Evolutionary conservation across 2,113 vertebrate species (phyloP).

Genomic region (Isichthys henryi): DNA sequence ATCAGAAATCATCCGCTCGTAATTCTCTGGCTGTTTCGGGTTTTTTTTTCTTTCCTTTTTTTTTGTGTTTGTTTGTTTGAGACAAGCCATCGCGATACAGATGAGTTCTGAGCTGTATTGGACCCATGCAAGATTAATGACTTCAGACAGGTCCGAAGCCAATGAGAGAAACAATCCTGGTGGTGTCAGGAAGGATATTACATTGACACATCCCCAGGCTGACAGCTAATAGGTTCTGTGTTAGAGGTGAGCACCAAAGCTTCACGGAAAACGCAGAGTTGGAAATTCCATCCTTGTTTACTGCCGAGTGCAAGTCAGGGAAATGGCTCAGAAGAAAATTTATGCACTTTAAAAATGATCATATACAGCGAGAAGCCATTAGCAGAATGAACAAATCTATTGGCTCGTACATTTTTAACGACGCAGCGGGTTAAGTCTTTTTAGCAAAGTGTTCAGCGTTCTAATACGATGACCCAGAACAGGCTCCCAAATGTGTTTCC

Average conservation of each 20-base stretch:
- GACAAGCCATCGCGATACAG: constrained; percentile 35
- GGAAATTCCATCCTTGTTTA: not conserved
- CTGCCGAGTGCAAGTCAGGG: not conserved
- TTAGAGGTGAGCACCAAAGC: constrained; percentile 42
- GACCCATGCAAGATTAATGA: constrained; percentile 58
- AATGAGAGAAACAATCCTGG: constrained; percentile 61
- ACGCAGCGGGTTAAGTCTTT: not conserved
- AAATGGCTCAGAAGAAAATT: not conserved
- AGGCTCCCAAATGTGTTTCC: not conserved
- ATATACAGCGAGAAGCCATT: not conserved
- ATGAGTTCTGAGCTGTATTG: constrained; percentile 46
- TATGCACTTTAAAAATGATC: constrained; percentile 6
- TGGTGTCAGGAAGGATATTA: constrained; percentile 65
- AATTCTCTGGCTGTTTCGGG: constrained; percentile 25
- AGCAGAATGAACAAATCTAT: not conserved
- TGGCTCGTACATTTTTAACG: constrained; percentile 2
- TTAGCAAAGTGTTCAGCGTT: not conserved
- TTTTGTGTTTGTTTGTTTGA: constrained; percentile 27
- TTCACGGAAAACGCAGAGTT: constrained; percentile 13
- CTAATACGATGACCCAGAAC: not conserved
- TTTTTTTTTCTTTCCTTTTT: not conserved
- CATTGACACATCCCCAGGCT: constrained; percentile 57
- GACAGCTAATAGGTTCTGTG: constrained; percentile 60
- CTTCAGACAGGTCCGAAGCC: constrained; percentile 58
- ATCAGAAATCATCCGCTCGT: constrained; percentile 55